A percentile compares a stretch with the other conserved stretches of the same genome.
Conservation (phyloP, 1,140 invertebrate species). For the Pectinophora gossypiella region DNA sequence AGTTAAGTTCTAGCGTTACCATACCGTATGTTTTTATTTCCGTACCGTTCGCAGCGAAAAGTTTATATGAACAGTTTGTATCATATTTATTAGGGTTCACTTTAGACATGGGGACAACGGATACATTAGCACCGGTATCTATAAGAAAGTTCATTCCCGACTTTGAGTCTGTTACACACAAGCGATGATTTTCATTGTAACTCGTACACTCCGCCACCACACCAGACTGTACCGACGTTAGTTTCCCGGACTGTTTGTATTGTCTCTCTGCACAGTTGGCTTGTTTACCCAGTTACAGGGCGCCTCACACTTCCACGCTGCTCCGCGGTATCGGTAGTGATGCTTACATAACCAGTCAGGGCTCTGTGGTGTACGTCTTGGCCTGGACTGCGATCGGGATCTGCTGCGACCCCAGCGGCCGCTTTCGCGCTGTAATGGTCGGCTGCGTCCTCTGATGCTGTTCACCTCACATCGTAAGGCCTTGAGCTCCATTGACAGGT, state of each 20-base stretch:
- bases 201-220: not conserved
- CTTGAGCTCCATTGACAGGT: no score
- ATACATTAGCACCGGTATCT: constrained; percentile 3
- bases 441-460: not conserved
- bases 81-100: not conserved
- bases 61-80: not conserved
- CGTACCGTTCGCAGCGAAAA: not conserved
- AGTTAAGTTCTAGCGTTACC: not conserved
- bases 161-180: not conserved
- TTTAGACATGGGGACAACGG: not conserved
- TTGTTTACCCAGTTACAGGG: not conserved
- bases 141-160: not conserved
- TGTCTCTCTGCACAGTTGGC: no score
- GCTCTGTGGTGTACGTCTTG: not conserved
- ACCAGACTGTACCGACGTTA: not conserved
- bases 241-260: constrained; percentile 1
- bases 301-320: not conserved
- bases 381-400: not conserved
- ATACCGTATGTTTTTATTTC: not conserved
- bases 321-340: not conserved
- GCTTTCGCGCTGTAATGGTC: no score
- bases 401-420: no score
- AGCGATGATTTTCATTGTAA: not conserved
- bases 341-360: not conserved
- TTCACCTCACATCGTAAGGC: no score